phyloP scores from a whole-genome alignment of 2,888 invertebrate species.

The Nephrocerus scutellatus region DNA sequence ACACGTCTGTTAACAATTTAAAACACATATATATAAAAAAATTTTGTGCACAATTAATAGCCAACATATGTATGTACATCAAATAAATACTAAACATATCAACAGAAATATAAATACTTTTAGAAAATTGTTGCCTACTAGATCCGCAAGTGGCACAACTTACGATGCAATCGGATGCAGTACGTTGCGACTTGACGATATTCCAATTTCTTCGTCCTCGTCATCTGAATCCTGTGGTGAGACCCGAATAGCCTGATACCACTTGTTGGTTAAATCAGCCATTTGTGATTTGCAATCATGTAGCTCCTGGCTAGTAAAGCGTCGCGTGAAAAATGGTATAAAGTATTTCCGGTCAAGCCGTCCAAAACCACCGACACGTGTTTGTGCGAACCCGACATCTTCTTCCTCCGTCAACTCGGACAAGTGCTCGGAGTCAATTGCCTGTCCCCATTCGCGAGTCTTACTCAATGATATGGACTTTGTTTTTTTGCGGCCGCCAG shows the following conservation, averaged over 20 bases:
- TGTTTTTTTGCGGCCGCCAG: conserved; percentile 52
- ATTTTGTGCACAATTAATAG: no score
- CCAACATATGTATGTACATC: conserved; percentile 17
- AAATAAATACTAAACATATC: background rate
- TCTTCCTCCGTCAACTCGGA: conserved; percentile 90
- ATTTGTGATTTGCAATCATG: conserved; percentile 95
- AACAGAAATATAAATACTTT: background rate
- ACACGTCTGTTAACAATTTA: no score
- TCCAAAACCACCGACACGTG: conserved; percentile 79
- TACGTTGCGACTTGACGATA: conserved; percentile 31
- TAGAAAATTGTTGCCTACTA: no score
- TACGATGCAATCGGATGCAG: conserved; percentile 17
- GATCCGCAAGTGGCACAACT: no score
- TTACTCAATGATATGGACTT: conserved; percentile 92
- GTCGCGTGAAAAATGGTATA: conserved; percentile 91
- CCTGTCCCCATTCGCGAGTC: conserved; percentile 96
- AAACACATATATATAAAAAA: no score
- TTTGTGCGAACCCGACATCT: conserved; percentile 75
- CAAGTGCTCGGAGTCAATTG: conserved; percentile 87
- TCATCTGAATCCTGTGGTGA: conserved; percentile 82
- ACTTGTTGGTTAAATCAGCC: conserved; percentile 92
- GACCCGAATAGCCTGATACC: conserved; percentile 93
- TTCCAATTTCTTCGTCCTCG: conserved; percentile 51
- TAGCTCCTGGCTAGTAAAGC: conserved; percentile 93
- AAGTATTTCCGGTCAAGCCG: conserved; percentile 88